Evolutionary conservation across 2,797 vertebrate species (phyloP).

Genomic region (Tamandua tetradactyla): DNA sequence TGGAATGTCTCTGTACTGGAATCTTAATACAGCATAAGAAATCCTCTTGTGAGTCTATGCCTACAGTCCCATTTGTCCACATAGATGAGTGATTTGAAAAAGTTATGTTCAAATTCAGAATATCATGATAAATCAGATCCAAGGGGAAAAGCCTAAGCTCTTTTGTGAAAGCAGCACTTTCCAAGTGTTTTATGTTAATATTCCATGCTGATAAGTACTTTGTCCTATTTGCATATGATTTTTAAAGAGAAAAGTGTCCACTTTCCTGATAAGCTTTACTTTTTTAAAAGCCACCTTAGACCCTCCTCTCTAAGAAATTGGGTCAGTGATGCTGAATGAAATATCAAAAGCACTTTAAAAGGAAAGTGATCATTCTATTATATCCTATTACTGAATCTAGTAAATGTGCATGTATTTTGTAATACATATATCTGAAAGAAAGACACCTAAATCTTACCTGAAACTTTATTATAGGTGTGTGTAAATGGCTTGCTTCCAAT

Average conservation of each 20-base stretch:
- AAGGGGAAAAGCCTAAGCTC: background rate
- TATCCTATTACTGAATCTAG: slow-evolving; percentile 46
- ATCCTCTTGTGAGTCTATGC: slow-evolving; percentile 70
- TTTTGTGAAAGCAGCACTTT: slow-evolving; percentile 71
- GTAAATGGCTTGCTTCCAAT: background rate
- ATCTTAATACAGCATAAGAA: slow-evolving; percentile 78
- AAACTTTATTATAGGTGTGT: background rate
- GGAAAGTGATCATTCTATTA: slow-evolving; percentile 64
- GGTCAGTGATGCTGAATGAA: slow-evolving; percentile 70
- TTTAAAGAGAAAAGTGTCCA: slow-evolving; percentile 67
- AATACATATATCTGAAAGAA: slow-evolving; percentile 59
- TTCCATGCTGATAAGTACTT: slow-evolving; percentile 63
- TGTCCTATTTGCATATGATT: slow-evolving; percentile 69
- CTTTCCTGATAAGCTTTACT: slow-evolving; percentile 65
- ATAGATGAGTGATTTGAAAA: slow-evolving; percentile 73
- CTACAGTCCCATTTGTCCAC: slow-evolving; percentile 74
- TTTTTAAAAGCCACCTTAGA: slow-evolving; percentile 58
- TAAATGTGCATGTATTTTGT: slow-evolving; percentile 31
- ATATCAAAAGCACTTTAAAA: slow-evolving; percentile 71
- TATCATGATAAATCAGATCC: slow-evolving; percentile 52
- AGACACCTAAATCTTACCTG: background rate
- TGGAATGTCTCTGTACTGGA: slow-evolving; percentile 74
- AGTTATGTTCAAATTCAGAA: slow-evolving; percentile 69
- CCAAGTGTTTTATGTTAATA: slow-evolving; percentile 73
- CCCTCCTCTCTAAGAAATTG: slow-evolving; percentile 60